Conservation (phyloP, 2,113 vertebrate species). For the Eonycteris spelaea region DNA sequence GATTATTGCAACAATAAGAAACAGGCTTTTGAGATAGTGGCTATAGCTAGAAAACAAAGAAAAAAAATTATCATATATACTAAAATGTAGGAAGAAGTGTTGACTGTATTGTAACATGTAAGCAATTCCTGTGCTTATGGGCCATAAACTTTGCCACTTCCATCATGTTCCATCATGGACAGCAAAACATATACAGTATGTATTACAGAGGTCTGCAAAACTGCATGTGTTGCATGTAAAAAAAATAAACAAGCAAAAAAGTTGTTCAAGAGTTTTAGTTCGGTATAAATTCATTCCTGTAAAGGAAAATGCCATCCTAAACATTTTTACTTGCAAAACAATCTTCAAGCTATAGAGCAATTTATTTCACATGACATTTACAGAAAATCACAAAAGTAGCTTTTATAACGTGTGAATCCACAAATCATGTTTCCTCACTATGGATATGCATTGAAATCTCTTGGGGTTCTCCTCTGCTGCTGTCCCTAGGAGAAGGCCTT, state of each 20-base stretch:
- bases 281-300: slow-evolving; percentile 55
- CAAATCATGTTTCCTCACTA: slow-evolving; percentile 50
- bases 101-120: neutral
- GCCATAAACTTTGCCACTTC: neutral
- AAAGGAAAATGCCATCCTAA: slow-evolving; percentile 41
- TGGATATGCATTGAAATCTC: slow-evolving; percentile 29
- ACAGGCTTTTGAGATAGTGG: neutral
- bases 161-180: slow-evolving; percentile 4
- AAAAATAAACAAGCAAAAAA: neutral
- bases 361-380: slow-evolving; percentile 60
- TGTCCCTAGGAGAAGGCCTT: slow-evolving; percentile 45
- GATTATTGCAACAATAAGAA: slow-evolving; percentile 20
- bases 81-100: slow-evolving; percentile 1
- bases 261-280: slow-evolving; percentile 58
- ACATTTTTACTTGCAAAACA: slow-evolving; percentile 62
- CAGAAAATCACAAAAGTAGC: slow-evolving; percentile 56
- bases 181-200: neutral
- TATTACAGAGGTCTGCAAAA: slow-evolving; percentile 3
- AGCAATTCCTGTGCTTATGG: neutral
- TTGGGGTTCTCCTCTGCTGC: slow-evolving; percentile 48
- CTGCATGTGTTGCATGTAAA: neutral
- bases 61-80: neutral
- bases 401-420: slow-evolving; percentile 70
- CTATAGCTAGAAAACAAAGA: slow-evolving; percentile 2
- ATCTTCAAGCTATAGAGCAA: neutral